Evolutionary conservation across 2,797 vertebrate genomes (phyloP).

Genomic region (Micropoecilia bifurca): DNA sequence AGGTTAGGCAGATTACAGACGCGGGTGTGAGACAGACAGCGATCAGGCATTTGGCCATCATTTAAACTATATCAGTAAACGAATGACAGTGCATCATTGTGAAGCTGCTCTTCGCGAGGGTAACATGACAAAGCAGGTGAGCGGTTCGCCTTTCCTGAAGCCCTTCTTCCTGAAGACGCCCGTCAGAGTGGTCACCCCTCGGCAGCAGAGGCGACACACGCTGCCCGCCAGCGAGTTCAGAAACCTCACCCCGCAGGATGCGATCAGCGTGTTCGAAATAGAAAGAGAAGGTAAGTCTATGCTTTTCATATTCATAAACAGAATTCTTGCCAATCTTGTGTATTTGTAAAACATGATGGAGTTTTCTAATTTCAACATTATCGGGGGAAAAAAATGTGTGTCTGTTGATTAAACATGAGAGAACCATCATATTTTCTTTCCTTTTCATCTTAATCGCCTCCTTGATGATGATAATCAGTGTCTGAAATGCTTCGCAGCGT

Average conservation of each 20-base stretch:
- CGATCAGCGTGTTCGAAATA: constrained; percentile 86
- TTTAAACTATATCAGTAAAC: not conserved
- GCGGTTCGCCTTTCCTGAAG: constrained; percentile 76
- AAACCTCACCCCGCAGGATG: constrained; percentile 83
- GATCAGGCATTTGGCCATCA: constrained; percentile 3
- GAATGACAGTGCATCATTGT: not conserved
- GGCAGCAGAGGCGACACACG: constrained; percentile 80
- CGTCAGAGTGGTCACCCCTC: constrained; percentile 51
- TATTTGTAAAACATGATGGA: not conserved
- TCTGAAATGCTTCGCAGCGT: constrained; percentile 64
- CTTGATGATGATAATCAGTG: constrained; percentile 4
- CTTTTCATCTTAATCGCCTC: constrained; percentile 2
- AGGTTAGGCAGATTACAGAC: constrained; percentile 27
- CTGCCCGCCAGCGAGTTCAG: constrained; percentile 86
- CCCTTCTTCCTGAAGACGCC: constrained; percentile 79
- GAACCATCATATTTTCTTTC: not conserved
- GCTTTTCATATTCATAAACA: not conserved
- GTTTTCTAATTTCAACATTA: not conserved
- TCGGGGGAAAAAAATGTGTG: not conserved
- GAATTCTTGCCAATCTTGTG: not conserved
- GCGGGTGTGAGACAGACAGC: constrained; percentile 26
- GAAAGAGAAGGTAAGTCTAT: constrained; percentile 81
- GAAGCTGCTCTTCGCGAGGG: constrained; percentile 3
- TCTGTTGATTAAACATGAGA: not conserved
- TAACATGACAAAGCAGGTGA: constrained; percentile 75